Evolutionary conservation across 2,113 vertebrate species (phyloP).

Genomic region (Dromaius novaehollandiae): DNA sequence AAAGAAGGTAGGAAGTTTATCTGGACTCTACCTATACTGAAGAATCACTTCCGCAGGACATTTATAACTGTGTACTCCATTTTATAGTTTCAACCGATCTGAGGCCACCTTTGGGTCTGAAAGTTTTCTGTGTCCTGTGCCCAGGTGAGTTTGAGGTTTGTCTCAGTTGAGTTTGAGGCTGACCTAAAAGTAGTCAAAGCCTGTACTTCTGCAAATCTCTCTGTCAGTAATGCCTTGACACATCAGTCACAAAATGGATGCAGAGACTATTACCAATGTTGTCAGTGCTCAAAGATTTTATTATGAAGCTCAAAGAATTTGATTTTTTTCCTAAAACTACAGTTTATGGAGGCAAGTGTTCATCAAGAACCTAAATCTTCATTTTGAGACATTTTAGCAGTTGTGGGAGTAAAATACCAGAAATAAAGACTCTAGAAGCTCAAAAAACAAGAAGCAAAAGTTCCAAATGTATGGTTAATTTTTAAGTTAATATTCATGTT

Average conservation of each 20-base stretch:
- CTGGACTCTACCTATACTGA: background rate
- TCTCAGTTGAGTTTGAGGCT: background rate
- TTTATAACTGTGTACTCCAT: background rate
- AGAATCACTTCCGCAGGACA: background rate
- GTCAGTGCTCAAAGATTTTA: background rate
- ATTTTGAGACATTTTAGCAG: background rate
- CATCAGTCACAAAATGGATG: background rate
- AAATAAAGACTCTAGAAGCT: background rate
- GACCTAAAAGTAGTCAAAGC: background rate
- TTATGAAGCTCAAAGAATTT: background rate
- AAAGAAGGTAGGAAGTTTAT: background rate
- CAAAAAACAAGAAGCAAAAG: background rate
- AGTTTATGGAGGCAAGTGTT: background rate
- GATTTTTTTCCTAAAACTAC: background rate
- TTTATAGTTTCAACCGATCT: background rate
- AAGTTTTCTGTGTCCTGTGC: background rate
- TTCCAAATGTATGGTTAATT: background rate
- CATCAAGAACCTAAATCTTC: background rate
- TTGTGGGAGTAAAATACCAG: background rate
- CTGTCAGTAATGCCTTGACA: background rate
- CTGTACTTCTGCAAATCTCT: background rate
- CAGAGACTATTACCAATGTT: background rate
- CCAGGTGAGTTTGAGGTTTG: background rate
- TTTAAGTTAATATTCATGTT: background rate
- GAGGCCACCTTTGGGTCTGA: background rate